Evolutionary conservation across 64 coral and sea anemone genomes (phyloP).

Genomic region (Catalaphyllia jardinei): DNA sequence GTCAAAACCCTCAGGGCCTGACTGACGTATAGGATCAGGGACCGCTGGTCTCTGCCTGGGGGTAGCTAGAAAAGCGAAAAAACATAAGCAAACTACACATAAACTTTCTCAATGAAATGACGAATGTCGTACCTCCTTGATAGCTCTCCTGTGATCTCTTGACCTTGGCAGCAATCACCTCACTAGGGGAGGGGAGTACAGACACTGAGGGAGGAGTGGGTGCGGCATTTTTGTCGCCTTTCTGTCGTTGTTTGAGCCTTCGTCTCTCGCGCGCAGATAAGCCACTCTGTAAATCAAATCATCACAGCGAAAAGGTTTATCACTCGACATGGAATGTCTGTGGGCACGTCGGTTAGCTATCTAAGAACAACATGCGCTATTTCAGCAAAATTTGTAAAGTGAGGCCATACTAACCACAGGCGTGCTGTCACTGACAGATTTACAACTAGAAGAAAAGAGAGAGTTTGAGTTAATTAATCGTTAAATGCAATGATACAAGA

Average conservation of each 20-base stretch:
- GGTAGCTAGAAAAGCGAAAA: slow-evolving; percentile 21
- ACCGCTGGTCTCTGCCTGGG: slow-evolving; percentile 18
- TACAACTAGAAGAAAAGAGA: not conserved
- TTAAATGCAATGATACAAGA: not conserved
- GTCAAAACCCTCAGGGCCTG: slow-evolving; percentile 29
- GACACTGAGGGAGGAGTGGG: slow-evolving; percentile 7
- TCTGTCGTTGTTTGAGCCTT: slow-evolving; percentile 41
- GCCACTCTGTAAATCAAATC: slow-evolving; percentile 14
- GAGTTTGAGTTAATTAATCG: not conserved
- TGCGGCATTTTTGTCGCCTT: slow-evolving; percentile 5
- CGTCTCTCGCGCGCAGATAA: slow-evolving; percentile 64
- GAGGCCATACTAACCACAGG: not conserved
- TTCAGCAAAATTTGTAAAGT: no score
- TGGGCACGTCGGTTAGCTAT: no score
- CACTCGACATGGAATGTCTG: no score
- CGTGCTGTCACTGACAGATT: slow-evolving; percentile 27
- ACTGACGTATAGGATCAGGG: slow-evolving; percentile 37
- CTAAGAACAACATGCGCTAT: no score
- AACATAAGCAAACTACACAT: no score
- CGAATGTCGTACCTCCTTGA: not conserved
- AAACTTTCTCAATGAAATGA: not conserved
- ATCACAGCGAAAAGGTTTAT: not conserved
- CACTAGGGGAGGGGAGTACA: slow-evolving; percentile 58
- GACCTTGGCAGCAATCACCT: slow-evolving; percentile 42
- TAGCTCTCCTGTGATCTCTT: slow-evolving; percentile 52